A percentile compares a stretch with the other conserved stretches of the same genome.
These are phyloP conservation scores for Chionis minor DNA, from an alignment of 2,113 vertebrate genomes.

Conservation along the genomic window DNA sequence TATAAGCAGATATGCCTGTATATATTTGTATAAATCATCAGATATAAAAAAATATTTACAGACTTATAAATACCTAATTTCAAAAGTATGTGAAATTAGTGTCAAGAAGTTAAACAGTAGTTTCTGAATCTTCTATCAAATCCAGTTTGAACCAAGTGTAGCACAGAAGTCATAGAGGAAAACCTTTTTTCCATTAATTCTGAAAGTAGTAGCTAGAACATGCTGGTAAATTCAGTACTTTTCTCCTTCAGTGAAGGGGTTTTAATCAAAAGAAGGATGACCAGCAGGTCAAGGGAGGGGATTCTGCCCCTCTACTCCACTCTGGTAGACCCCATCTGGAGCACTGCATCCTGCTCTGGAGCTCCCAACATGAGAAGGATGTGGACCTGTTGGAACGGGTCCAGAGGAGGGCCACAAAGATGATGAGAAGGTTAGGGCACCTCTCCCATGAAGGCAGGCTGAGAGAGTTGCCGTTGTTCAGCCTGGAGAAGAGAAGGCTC, in stretches of 20 bases:
- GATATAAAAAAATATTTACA: background rate
- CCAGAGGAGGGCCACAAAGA: too few species aligned
- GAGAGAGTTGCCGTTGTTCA: too few species aligned
- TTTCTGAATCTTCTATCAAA: background rate
- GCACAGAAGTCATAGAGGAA: background rate
- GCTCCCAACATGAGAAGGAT: too few species aligned
- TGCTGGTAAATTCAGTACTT: background rate
- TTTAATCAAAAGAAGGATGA: background rate
- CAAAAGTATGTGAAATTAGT: background rate
- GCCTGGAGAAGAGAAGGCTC: too few species aligned
- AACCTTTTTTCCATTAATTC: background rate
- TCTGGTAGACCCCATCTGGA: too few species aligned
- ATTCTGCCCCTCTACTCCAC: too few species aligned
- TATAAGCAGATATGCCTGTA: background rate
- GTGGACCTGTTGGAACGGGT: too few species aligned
- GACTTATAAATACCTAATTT: background rate
- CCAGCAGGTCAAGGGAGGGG: too few species aligned
- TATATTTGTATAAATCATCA: background rate
- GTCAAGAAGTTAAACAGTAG: background rate
- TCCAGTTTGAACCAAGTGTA: background rate
- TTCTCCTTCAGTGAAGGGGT: background rate
- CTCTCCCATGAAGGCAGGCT: too few species aligned
- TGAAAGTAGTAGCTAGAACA: background rate
- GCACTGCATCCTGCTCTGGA: too few species aligned
- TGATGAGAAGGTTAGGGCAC: too few species aligned